phyloP scores from a whole-genome alignment of 2,797 vertebrate species.

The Anas bernieri region DNA sequence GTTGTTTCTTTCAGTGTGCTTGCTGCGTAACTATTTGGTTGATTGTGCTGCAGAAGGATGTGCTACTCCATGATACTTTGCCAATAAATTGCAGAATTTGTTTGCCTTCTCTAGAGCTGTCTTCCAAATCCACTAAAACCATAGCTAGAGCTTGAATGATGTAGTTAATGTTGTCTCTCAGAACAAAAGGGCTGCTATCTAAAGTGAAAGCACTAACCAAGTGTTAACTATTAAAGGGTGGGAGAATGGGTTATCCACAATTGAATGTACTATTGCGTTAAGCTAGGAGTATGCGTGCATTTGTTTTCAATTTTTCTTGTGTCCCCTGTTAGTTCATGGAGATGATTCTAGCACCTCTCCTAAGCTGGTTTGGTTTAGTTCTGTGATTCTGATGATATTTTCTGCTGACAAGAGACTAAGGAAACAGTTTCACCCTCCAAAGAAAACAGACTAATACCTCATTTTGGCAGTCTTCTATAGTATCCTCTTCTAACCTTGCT shows the following conservation, averaged over 20 bases:
- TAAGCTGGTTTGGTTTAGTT: neutral
- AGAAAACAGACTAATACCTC: neutral
- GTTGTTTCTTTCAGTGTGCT: neutral
- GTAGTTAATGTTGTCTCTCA: neutral
- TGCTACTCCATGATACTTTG: neutral
- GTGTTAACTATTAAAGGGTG: neutral
- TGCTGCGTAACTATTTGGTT: neutral
- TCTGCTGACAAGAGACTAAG: neutral
- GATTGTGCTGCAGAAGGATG: neutral
- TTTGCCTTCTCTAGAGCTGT: neutral
- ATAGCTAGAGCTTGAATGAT: neutral
- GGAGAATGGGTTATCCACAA: neutral
- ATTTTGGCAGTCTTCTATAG: neutral
- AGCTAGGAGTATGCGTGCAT: neutral
- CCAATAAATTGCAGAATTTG: neutral
- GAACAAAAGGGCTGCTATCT: neutral
- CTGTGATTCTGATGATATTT: accelerated
- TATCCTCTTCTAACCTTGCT: neutral
- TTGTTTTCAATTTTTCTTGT: neutral
- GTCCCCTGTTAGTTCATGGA: neutral
- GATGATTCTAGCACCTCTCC: neutral
- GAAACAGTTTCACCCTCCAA: neutral
- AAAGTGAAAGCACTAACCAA: neutral
- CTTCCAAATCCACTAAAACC: neutral
- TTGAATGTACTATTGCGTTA: neutral